Evolutionary conservation across 2,888 invertebrate genomes (phyloP).

Genomic region (Psylliodes chrysocephalus): DNA sequence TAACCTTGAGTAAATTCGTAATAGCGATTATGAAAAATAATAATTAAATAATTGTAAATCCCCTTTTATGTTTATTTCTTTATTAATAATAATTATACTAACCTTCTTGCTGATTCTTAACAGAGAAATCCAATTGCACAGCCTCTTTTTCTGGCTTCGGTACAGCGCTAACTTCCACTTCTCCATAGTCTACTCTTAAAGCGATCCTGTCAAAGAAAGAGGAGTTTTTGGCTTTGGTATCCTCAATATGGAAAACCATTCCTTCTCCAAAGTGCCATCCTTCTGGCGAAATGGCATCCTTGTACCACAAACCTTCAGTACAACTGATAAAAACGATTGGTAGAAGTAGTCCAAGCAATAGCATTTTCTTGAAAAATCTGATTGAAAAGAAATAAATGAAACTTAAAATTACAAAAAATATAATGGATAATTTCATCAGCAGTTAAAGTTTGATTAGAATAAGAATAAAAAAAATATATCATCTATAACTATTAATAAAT

Average conservation of each 20-base stretch:
- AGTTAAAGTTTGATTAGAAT: too few relatives aligned
- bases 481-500: too few relatives aligned
- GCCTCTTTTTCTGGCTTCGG: constrained; percentile 66
- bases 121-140: constrained; percentile 57
- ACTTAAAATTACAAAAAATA: too few relatives aligned
- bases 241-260: constrained; percentile 53
- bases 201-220: constrained; percentile 67
- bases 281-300: constrained; percentile 51
- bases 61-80: too few relatives aligned
- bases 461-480: too few relatives aligned
- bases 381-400: not conserved
- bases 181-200: constrained; percentile 68
- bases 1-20: too few relatives aligned
- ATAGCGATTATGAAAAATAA: too few relatives aligned
- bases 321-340: constrained; percentile 37
- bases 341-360: constrained; percentile 47
- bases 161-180: constrained; percentile 67
- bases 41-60: too few relatives aligned
- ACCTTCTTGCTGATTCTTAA: constrained; percentile 52
- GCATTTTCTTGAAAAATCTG: constrained; percentile 25
- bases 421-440: too few relatives aligned
- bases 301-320: constrained; percentile 48
- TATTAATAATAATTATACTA: constrained; percentile 29
- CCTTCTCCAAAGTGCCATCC: constrained; percentile 55
- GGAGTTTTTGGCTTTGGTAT: constrained; percentile 51